Percentiles rank a stretch among this genome's conserved stretches.
These are phyloP conservation scores for Epizoanthus fatuus DNA, from an alignment of 92 coral and sea anemone genomes.

Conservation along the genomic window DNA sequence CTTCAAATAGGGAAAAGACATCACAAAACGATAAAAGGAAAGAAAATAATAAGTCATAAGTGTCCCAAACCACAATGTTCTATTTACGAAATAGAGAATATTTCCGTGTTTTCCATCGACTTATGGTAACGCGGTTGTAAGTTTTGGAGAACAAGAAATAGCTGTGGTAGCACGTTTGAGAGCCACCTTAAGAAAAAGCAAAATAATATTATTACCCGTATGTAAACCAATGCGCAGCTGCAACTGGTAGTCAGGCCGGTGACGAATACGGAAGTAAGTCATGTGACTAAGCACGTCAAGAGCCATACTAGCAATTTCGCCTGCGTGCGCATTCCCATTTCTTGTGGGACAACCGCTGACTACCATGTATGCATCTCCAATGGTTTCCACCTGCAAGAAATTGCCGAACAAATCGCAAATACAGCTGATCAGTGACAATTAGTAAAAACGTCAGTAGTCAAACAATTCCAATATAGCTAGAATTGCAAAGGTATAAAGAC, in stretches of 20 bases:
- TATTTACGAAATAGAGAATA: no score
- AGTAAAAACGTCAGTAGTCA: neutral
- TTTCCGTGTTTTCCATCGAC: no score
- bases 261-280: constrained; percentile 81
- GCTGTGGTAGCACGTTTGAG: neutral
- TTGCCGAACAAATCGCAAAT: neutral
- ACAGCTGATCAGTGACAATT: neutral
- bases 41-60: no score
- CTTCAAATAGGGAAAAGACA: no score
- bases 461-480: no score
- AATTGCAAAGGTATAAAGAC: no score
- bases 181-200: neutral
- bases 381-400: constrained; percentile 84
- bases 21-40: no score
- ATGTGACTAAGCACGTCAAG: constrained; percentile 87
- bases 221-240: constrained; percentile 95
- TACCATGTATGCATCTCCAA: constrained; percentile 97
- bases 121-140: no score
- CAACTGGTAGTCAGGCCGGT: constrained; percentile 89
- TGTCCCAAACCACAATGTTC: no score
- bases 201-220: constrained; percentile 65
- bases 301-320: constrained; percentile 96
- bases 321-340: constrained; percentile 92
- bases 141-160: no score
- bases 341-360: constrained; percentile 94